Base-by-base conservation (phyloP, 2,888 invertebrate genomes). In the Eupithecia abbreviata region DNA sequence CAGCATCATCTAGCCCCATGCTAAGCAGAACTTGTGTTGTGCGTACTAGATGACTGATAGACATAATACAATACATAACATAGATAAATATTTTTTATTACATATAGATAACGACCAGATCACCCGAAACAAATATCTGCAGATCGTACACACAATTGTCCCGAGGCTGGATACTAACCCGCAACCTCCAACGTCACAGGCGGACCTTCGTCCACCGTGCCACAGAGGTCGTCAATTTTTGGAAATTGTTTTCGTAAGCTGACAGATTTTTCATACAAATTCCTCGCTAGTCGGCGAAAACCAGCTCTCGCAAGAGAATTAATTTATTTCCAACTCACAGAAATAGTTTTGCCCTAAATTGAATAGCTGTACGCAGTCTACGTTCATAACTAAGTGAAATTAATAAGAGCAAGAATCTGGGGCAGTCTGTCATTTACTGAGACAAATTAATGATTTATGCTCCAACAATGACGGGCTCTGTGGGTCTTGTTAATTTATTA, bases 391-490 rank as follows among this genome's bases (percentile, higher is more conserved):
- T 30, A 69, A 69, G 49, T 67, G 41, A 65, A 65, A 65, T 73
- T 73, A 66, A 72, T 72, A 72, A 65, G 47, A 30, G 41, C 41
- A 67, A 49, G 65, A 71, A 76, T 74, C 74, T 65, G 45, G 68
- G 58, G 30, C 74, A 58, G 74, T 76, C 77, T 73, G 72, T 80
- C 79, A 76, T 71, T 74, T 71, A 71, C 73, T 75, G 74, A 65
- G 76, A 78, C 80, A 78, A 78, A 80, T 80, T 78, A 80, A 78
- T 78, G 70, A 78, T 73, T 74, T 71, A 73, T 75, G 69, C 58
- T 68, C 47, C 71, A 43, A 68, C 75, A 70, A 75, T 76, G 71
- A 73, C 74, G 69, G 65, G 73, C 73, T 77, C 73, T 77, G 75
- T 76, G 58, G 47, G 68, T 65, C 71, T 71, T 75, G 74, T 73